Percentiles rank a stretch among this genome's conserved stretches.
Conservation (phyloP, 2,113 vertebrate genomes). For the Malurus melanocephalus region DNA sequence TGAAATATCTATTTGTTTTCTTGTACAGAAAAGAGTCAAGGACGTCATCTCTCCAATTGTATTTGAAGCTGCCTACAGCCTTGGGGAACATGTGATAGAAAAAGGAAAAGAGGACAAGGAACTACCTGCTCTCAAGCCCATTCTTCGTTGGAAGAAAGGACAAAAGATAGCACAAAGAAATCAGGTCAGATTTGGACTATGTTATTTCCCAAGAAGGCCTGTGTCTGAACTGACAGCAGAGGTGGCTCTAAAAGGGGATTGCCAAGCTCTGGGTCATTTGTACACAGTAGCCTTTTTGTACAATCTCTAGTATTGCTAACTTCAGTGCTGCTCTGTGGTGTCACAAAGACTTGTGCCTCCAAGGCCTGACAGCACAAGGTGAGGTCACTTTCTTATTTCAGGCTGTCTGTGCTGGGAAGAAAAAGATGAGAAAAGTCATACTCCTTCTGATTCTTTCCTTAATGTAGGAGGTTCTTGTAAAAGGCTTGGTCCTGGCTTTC, state of each 20-base stretch:
- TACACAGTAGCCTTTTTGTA: background rate
- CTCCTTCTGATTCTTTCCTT: background rate
- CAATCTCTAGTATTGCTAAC: background rate
- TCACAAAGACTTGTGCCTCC: background rate
- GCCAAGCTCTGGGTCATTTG: background rate
- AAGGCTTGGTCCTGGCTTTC: background rate
- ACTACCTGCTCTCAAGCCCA: conserved; percentile 82
- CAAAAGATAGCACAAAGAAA: conserved; percentile 88
- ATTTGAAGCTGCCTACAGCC: conserved; percentile 89
- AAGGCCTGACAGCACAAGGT: background rate
- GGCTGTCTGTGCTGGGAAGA: background rate
- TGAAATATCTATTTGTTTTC: background rate
- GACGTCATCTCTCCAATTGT: conserved; percentile 92
- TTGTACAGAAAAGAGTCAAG: conserved; percentile 87
- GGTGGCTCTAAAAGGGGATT: background rate
- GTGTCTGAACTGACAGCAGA: background rate
- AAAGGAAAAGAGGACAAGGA: conserved; percentile 71
- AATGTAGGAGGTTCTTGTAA: background rate
- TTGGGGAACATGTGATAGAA: conserved; percentile 76
- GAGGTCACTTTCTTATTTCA: background rate
- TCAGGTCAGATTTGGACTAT: conserved; percentile 75
- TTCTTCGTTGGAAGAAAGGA: conserved; percentile 94
- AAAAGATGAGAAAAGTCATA: background rate
- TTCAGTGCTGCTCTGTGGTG: accelerated
- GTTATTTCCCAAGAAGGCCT: background rate